These are phyloP conservation scores for Lycophotia porphyrea DNA, from an alignment of 2,888 invertebrate species.

Conservation along the genomic window DNA sequence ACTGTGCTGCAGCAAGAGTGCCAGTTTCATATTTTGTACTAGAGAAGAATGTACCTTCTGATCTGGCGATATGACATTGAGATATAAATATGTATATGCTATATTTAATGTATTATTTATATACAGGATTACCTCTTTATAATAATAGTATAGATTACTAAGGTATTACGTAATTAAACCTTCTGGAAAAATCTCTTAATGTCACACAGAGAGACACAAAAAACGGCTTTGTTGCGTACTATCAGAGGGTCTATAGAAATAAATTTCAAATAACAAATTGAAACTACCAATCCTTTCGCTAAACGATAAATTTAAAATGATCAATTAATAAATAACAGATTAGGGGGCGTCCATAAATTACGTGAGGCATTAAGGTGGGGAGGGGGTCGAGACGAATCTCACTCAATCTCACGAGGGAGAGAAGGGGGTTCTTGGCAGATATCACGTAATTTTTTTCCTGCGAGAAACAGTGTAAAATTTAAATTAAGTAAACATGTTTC, in stretches of 20 bases:
- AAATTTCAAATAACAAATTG: not conserved
- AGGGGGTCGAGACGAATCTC: too few relatives aligned
- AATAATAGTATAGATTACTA: not conserved
- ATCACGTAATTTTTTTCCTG: too few relatives aligned
- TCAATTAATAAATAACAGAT: constrained; percentile 49
- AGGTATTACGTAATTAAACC: not conserved
- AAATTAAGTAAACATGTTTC: too few relatives aligned
- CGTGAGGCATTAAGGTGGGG: too few relatives aligned
- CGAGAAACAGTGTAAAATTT: too few relatives aligned
- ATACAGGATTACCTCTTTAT: too few relatives aligned
- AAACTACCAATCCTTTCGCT: not conserved
- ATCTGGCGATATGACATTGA: not conserved
- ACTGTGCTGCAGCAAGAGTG: not conserved
- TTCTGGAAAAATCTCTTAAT: not conserved
- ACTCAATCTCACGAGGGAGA: too few relatives aligned
- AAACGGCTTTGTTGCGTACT: not conserved
- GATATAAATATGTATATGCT: not conserved
- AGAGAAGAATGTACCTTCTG: not conserved
- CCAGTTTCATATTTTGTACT: not conserved
- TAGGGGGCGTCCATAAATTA: too few relatives aligned
- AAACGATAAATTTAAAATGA: constrained; percentile 5
- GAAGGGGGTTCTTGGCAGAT: too few relatives aligned
- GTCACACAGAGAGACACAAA: not conserved
- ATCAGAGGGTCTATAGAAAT: not conserved
- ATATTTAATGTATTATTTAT: not conserved